Evolutionary conservation across 1,140 invertebrate species (phyloP).

Genomic region (Eupristina koningsbergeri): DNA sequence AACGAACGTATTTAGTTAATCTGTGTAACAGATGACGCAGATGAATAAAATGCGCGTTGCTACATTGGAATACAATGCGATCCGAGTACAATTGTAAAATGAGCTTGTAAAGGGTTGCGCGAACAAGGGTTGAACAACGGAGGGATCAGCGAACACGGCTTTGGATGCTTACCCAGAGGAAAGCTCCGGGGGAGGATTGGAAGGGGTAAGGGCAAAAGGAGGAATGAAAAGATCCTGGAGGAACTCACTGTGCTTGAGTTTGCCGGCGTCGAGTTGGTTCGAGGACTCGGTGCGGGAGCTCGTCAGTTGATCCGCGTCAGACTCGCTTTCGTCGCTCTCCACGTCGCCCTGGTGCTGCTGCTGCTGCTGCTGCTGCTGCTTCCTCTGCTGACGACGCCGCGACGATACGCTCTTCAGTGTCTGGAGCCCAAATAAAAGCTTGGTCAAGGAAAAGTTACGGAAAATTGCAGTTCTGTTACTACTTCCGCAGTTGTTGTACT

Average conservation of each 20-base stretch:
- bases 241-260: conserved; percentile 80
- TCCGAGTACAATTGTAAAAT: background rate
- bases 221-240: background rate
- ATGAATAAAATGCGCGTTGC: background rate
- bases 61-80: background rate
- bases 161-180: no score
- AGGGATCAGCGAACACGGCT: no score
- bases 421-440: conserved; percentile 48
- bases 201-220: background rate
- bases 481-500: no score
- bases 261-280: conserved; percentile 81
- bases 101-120: background rate
- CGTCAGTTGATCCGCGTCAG: conserved; percentile 82
- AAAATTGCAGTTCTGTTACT: no score
- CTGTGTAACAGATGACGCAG: no score
- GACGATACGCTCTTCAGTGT: conserved; percentile 73
- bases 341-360: conserved; percentile 77
- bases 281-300: conserved; percentile 84
- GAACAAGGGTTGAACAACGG: background rate
- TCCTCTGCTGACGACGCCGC: conserved; percentile 72
- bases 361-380: conserved; percentile 73
- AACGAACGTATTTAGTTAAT: background rate
- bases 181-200: no score
- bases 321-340: conserved; percentile 84
- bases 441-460: no score